Conservation (phyloP, 2,888 invertebrate genomes). For the Drosophila pullipes region DNA sequence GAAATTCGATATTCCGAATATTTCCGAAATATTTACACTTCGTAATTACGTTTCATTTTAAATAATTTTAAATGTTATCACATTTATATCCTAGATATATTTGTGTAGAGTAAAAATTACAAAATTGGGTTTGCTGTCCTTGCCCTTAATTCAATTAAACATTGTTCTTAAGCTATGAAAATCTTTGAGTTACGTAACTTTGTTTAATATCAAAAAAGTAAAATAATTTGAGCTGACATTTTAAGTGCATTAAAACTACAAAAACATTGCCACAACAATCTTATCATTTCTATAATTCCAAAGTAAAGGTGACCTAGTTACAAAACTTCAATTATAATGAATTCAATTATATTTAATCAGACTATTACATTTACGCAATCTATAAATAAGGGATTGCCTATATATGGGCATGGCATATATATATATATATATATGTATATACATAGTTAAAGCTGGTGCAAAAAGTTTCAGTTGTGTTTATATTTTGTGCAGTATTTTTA, state of each 20-base stretch:
- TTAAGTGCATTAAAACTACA: background rate
- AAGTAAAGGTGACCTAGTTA: constrained; percentile 5
- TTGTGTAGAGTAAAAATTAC: background rate
- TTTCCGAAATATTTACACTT: background rate
- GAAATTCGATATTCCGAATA: too few relatives aligned
- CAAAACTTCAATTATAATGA: constrained; percentile 19
- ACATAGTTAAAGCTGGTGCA: constrained; percentile 54
- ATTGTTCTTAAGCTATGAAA: background rate
- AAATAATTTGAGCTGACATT: background rate
- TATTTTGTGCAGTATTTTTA: constrained; percentile 53
- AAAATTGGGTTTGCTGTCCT: background rate
- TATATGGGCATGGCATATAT: background rate
- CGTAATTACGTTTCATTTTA: background rate
- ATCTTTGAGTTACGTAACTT: background rate
- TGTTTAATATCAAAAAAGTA: background rate
- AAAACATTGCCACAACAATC: background rate
- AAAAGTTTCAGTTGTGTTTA: constrained; percentile 39
- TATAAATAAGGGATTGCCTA: background rate
- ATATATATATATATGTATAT: background rate
- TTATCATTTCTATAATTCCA: background rate
- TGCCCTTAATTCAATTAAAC: background rate
- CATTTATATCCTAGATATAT: background rate
- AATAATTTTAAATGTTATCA: background rate
- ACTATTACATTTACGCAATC: constrained; percentile 30
- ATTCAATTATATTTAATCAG: constrained; percentile 4